phyloP scores from a whole-genome alignment of 1,140 invertebrate genomes.

The Megathymus violae region DNA sequence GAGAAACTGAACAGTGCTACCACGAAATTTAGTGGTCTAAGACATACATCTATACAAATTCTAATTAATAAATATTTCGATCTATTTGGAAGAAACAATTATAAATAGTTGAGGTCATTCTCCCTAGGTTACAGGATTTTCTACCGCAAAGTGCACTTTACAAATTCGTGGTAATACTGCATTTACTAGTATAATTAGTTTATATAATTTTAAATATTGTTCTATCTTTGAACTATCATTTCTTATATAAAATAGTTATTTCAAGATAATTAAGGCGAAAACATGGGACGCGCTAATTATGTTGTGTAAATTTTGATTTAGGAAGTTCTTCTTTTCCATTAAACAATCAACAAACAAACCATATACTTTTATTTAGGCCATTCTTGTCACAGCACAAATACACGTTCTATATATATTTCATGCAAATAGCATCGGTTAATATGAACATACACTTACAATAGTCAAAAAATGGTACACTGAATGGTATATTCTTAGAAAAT shows the following conservation, averaged over 20 bases:
- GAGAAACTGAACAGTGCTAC: slow-evolving; percentile 46
- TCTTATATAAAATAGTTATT: slow-evolving; percentile 41
- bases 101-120: slow-evolving; percentile 12
- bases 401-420: slow-evolving; percentile 34
- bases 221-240: slow-evolving; percentile 56
- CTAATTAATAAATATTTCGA: slow-evolving; percentile 17
- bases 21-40: slow-evolving; percentile 36
- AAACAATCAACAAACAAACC: slow-evolving; percentile 36
- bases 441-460: slow-evolving; percentile 36
- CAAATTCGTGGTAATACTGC: slow-evolving; percentile 61
- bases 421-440: slow-evolving; percentile 40
- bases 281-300: slow-evolving; percentile 34
- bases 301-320: slow-evolving; percentile 29
- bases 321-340: slow-evolving; percentile 31
- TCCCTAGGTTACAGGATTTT: slow-evolving; percentile 20
- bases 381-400: slow-evolving; percentile 40
- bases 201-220: slow-evolving; percentile 48
- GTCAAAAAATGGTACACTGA: slow-evolving; percentile 46
- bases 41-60: slow-evolving; percentile 12
- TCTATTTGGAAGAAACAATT: slow-evolving; percentile 21
- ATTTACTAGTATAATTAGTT: slow-evolving; percentile 36
- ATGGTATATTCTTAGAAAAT: slow-evolving; percentile 49
- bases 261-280: slow-evolving; percentile 40
- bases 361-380: slow-evolving; percentile 42
- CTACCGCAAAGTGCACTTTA: slow-evolving; percentile 49